A percentile compares a stretch with the other conserved stretches of the same genome.
Evolutionary conservation across 2,888 invertebrate species (phyloP).

Genomic region (Pinctada fucata): DNA sequence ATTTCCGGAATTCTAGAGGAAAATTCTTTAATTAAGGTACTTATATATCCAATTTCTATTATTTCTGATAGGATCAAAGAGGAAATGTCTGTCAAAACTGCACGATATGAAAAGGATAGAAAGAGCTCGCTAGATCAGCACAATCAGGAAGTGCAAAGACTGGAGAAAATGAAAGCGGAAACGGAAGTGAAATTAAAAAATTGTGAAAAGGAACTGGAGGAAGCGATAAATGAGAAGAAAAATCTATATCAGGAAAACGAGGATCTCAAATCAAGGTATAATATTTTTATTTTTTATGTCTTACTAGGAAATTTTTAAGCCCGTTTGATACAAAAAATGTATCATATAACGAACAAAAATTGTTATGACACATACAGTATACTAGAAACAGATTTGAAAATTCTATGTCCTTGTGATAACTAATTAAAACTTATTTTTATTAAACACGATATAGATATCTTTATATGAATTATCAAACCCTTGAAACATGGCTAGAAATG

Average conservation of each 20-base stretch:
- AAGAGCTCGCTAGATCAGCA: conserved; percentile 14
- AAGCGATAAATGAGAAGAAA: conserved; percentile 8
- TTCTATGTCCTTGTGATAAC: no score
- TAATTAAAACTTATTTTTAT: no score
- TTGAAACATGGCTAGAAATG: no score
- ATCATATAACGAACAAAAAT: no score
- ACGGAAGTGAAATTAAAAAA: conserved; percentile 12
- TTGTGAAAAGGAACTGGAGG: conserved; percentile 13
- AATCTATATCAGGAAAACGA: conserved; percentile 20
- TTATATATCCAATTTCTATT: no score
- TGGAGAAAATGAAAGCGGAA: conserved; percentile 4
- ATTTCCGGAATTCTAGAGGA: no score
- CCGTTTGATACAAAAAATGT: neutral
- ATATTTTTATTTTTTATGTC: neutral
- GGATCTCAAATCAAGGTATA: conserved; percentile 18
- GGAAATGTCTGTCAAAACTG: neutral
- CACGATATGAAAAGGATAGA: neutral
- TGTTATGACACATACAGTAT: no score
- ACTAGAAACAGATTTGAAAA: no score
- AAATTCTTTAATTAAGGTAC: no score
- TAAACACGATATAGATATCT: no score
- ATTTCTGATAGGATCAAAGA: neutral
- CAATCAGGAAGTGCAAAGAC: conserved; percentile 5
- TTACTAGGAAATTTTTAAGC: neutral
- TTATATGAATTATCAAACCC: no score